Percentiles rank a stretch among this genome's conserved stretches.
These are phyloP conservation scores for Heterochromis multidens DNA, from an alignment of 2,113 vertebrate genomes.

Conservation along the genomic window DNA sequence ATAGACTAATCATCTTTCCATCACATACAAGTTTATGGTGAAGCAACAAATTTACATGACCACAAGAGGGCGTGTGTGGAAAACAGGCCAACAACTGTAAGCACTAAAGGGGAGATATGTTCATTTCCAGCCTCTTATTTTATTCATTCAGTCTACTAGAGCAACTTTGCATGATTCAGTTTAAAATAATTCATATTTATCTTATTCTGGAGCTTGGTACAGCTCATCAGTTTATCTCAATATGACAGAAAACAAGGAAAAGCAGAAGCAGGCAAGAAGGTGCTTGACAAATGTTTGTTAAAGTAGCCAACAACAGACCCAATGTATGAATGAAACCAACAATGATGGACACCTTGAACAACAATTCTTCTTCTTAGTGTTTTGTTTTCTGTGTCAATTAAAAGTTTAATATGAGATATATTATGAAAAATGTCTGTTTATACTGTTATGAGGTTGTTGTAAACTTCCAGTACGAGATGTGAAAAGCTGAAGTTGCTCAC, in stretches of 20 bases:
- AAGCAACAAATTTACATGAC: neutral
- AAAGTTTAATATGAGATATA: too few species aligned
- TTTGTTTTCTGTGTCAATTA: too few species aligned
- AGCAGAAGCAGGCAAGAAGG: neutral
- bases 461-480: too few species aligned
- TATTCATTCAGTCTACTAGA: neutral
- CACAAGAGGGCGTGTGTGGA: neutral
- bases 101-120: neutral
- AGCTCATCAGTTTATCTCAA: neutral
- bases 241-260: neutral
- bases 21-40: neutral
- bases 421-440: neutral
- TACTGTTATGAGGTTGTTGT: too few species aligned
- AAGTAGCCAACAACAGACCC: neutral
- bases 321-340: too few species aligned
- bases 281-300: neutral
- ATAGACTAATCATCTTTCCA: neutral
- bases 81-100: neutral
- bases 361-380: too few species aligned
- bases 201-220: neutral
- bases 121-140: neutral
- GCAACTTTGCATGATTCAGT: neutral
- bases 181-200: neutral
- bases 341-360: too few species aligned
- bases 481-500: neutral